Evolutionary conservation across 2,113 vertebrate genomes (phyloP), one percentile per base, ranked within the genome.

Genomic region (Drymodes brunneopygia): DNA sequence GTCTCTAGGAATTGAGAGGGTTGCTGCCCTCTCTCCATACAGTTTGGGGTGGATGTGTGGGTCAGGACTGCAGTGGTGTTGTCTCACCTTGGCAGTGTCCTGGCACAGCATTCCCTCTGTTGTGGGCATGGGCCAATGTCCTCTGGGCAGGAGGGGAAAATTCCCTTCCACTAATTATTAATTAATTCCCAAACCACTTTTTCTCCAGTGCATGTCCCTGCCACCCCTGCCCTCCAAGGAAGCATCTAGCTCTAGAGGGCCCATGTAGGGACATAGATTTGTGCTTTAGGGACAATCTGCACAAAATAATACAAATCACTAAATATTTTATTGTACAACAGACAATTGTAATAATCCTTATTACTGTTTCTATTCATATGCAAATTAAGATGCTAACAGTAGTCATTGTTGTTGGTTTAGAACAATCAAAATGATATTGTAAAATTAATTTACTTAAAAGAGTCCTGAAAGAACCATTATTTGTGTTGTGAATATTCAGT

Each of bases 81-180:
- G 33, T 42, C 33, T 71, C 47, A 53, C 21, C 27, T 48, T 33
- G 71, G 65, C 75, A 54, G 58, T 19, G 70, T 15, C 29, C 35
- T 29, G 18, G 60, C 65, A n/a, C 5, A 7, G 35, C n/a, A 10
- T 10, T 33, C 35, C 28, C 29, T 77, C 28, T 65, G 35, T 16
- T 3, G 0, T 10, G 23, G 33, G 3, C 33, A 16, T 0, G 1
- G 54, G 21, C 21, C 12, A 3, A 2, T 4, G 3, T 47, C 10
- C 35, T 25, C 12, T 66, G 36, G 40, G 20, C 44, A 44, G 10
- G 18, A 53, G 12, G 21, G 17, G 10, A 45, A 23, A 47, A 38
- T 64, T 47, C 28, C 22, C 17, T 53, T 45, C n/a, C 33, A 38
- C 48, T 54, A 12, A 54, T 47, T 18, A 28, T 28, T 38, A 4